Evolutionary conservation across 2,797 vertebrate species (phyloP), one percentile per base, ranked within the genome.

Genomic region (Periophthalmus magnuspinnatus): DNA sequence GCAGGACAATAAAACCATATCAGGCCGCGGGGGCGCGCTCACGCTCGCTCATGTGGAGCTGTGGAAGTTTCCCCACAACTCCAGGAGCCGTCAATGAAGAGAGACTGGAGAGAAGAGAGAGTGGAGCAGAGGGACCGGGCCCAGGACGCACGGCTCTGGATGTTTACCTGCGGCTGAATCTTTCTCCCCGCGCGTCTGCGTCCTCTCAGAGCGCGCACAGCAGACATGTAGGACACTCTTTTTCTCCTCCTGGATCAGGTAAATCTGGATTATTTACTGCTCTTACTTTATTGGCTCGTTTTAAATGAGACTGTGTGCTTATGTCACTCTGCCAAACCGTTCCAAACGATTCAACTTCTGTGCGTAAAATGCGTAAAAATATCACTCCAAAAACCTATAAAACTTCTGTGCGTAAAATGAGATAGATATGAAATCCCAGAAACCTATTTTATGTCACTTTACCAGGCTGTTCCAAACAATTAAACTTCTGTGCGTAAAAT

Each of bases 21-120:
- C 70, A 69, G 78, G 4, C 65, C n/a, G 66, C 79, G 69, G 50
- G 76, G 5, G 72, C 71, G 89, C 90, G 90, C 88, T 19, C 63
- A 45, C 84, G 88, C 91, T 90, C 90, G 85, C 41, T 72, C 70
- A 22, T 4, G 67, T 0, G 17, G 70, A 50, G 21, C 74, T 36
- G 83, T 85, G 81, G 85, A 91, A 91, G 90, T 88, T 90, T 87
- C 61, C 47, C 81, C 79, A 71, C 65, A 79, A 65, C 63, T 65
- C 17, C 63, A 65, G 63, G 16, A 45, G 19, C 36, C 88, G 76
- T 88, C 72, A 72, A 81, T 79, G 66, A 73, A 79, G 74, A 72
- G 74, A 80, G 72, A 71, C 52, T 47, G 45, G 68, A 67, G 68
- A 50, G 45, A 38, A 14, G 10, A n/a, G 59, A n/a, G 59, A 70